These are phyloP conservation scores for Amphipoea oculea DNA, from an alignment of 2,888 invertebrate species.

Conservation along the genomic window DNA sequence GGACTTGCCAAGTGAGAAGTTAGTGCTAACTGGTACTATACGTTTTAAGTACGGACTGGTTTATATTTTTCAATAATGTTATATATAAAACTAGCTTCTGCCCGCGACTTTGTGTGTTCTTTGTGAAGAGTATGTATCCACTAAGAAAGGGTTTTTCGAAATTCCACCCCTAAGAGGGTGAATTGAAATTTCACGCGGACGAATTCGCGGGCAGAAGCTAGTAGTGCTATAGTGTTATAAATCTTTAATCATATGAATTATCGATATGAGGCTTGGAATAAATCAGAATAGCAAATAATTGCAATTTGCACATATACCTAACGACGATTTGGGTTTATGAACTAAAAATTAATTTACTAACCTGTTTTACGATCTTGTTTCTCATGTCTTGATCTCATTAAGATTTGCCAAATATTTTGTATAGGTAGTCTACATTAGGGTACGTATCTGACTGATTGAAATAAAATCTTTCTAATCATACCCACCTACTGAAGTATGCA, in stretches of 20 bases:
- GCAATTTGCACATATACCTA: conserved; percentile 19
- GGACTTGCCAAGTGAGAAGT: background rate
- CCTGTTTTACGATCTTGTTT: conserved; percentile 59
- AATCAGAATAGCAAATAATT: conserved; percentile 25
- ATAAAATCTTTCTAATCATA: background rate
- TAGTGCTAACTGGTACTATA: background rate
- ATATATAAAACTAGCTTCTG: too few relatives aligned
- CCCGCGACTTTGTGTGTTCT: too few relatives aligned
- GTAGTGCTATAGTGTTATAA: background rate
- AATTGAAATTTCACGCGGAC: too few relatives aligned
- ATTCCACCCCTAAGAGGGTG: too few relatives aligned
- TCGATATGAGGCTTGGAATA: conserved; percentile 12
- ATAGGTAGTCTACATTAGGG: conserved; percentile 3
- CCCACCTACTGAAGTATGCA: background rate
- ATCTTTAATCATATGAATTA: conserved; percentile 1
- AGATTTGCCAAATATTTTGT: conserved; percentile 18
- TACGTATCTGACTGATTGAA: conserved; percentile 17
- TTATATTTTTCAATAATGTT: background rate
- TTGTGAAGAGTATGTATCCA: too few relatives aligned
- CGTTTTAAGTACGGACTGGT: background rate
- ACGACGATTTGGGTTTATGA: conserved; percentile 36
- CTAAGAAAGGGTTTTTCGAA: too few relatives aligned
- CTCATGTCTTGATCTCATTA: conserved; percentile 29
- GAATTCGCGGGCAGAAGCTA: too few relatives aligned
- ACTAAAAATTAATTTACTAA: conserved; percentile 57